Conservation (phyloP, 2,113 vertebrate genomes). For the Phainopepla nitens region DNA sequence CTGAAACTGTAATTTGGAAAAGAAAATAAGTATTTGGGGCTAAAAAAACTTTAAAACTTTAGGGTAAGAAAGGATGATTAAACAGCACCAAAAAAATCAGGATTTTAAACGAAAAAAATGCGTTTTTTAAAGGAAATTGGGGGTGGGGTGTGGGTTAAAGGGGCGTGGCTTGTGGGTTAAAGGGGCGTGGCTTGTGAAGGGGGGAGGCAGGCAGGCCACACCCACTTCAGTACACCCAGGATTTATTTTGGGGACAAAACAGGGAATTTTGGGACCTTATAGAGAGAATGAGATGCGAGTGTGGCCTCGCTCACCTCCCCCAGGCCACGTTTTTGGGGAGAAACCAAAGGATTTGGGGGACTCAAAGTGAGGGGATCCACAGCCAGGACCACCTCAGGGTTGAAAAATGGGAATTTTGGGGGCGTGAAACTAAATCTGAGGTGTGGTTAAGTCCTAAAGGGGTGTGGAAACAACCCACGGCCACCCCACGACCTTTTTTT, state of each 20-base stretch:
- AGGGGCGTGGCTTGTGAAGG: no score
- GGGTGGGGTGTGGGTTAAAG: no score
- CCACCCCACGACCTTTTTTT: accelerated
- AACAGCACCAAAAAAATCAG: no score
- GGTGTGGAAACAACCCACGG: accelerated
- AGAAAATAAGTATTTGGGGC: not conserved
- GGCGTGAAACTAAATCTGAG: accelerated
- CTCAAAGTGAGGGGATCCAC: not conserved
- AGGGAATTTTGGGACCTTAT: accelerated
- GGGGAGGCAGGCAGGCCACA: no score
- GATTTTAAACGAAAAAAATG: not conserved
- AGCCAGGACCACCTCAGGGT: not conserved
- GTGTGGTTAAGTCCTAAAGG: accelerated
- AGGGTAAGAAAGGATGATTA: no score
- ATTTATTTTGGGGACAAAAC: not conserved
- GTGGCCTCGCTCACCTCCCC: accelerated
- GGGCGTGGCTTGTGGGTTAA: no score
- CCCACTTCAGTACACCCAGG: accelerated
- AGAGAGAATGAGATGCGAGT: accelerated
- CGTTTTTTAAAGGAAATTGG: not conserved
- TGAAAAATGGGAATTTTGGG: not conserved
- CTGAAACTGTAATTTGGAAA: not conserved
- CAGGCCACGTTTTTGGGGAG: accelerated
- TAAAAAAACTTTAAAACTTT: not conserved
- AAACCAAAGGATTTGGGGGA: accelerated